Evolutionary conservation across 2,888 invertebrate species (phyloP).

Genomic region (Eumerus sabulonum): DNA sequence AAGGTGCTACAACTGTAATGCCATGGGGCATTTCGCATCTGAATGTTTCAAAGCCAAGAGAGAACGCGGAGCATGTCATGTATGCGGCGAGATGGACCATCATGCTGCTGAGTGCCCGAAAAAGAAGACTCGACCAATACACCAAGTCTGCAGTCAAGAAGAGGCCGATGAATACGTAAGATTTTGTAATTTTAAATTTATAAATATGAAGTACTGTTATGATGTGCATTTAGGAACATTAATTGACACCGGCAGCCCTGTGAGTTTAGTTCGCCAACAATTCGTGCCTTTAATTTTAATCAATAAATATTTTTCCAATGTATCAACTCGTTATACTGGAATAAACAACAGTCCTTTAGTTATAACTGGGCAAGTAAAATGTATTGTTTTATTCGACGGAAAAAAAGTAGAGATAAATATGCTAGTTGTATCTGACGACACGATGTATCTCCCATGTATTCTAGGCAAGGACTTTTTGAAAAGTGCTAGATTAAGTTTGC

Average conservation of each 20-base stretch:
- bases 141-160: neutral
- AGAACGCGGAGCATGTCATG: constrained; percentile 1
- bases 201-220: neutral
- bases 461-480: constrained; percentile 20
- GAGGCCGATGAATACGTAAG: constrained; percentile 9
- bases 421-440: constrained; percentile 6
- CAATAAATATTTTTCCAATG: neutral
- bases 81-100: constrained; percentile 19
- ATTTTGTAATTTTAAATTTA: constrained; percentile 6
- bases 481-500: neutral
- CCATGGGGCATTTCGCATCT: constrained; percentile 16
- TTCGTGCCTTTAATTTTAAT: neutral
- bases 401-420: constrained; percentile 5
- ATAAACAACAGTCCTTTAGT: constrained; percentile 22
- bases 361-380: constrained; percentile 5
- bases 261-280: constrained; percentile 1
- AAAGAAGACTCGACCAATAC: constrained; percentile 3
- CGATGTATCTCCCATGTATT: constrained; percentile 6
- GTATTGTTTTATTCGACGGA: constrained; percentile 7
- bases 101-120: constrained; percentile 22
- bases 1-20: constrained; percentile 29
- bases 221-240: neutral
- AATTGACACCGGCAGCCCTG: constrained; percentile 3
- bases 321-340: neutral
- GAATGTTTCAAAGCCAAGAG: constrained; percentile 9